Percentiles rank a stretch among this genome's conserved stretches.
These are phyloP conservation scores for Ceratina australensis DNA, from an alignment of 1,140 invertebrate species.

Conservation along the genomic window DNA sequence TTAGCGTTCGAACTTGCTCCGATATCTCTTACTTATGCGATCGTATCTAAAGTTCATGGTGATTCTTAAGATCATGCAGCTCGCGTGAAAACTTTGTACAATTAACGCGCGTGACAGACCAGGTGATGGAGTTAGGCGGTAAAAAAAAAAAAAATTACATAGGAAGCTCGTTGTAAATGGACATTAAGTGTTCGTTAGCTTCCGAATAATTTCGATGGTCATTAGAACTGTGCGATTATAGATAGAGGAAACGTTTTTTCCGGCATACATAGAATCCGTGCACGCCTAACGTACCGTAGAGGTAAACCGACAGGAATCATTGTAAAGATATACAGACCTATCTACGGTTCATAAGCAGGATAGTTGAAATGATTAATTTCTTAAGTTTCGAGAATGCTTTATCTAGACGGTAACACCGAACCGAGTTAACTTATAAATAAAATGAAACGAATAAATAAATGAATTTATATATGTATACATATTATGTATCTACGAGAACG, in stretches of 20 bases:
- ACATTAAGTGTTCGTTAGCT: constrained; percentile 18
- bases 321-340: constrained; percentile 80
- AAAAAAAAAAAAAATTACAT: neutral
- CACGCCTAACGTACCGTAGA: constrained; percentile 5
- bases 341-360: constrained; percentile 76
- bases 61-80: neutral
- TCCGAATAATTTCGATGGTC: neutral
- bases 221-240: neutral
- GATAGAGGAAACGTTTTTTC: neutral
- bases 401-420: constrained; percentile 56
- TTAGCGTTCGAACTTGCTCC: neutral
- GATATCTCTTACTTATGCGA: neutral
- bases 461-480: constrained; percentile 55
- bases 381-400: constrained; percentile 65
- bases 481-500: constrained; percentile 36
- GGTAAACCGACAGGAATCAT: constrained; percentile 83
- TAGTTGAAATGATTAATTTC: constrained; percentile 59
- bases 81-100: neutral
- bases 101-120: neutral
- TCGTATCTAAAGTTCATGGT: neutral
- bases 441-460: constrained; percentile 34
- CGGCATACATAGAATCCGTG: constrained; percentile 6
- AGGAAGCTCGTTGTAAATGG: constrained; percentile 14
- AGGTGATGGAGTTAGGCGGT: neutral
- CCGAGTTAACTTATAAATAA: constrained; percentile 66